Conservation (phyloP, 2,888 invertebrate genomes). For the Trissolcus brochymenae region DNA sequence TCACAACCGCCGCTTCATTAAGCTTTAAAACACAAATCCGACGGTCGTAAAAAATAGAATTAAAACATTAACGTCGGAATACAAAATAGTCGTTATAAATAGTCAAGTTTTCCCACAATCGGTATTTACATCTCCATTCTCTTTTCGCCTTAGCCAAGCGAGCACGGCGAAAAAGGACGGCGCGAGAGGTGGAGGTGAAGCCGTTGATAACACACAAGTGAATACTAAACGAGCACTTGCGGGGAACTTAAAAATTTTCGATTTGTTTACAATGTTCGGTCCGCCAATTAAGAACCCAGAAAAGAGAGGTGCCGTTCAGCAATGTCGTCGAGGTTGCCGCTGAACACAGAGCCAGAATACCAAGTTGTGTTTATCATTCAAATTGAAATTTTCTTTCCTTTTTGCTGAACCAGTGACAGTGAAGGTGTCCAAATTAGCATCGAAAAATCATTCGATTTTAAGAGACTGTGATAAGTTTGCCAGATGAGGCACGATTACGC, state of each 20-base stretch:
- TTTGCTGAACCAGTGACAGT: conserved; percentile 26
- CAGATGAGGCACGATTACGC: conserved; percentile 20
- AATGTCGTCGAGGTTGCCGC: conserved; percentile 19
- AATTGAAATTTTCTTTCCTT: not conserved
- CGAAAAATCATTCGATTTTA: conserved; percentile 16
- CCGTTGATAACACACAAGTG: not conserved
- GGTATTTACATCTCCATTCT: no score
- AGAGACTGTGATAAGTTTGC: conserved; percentile 33
- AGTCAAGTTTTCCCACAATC: no score
- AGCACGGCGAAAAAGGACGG: no score
- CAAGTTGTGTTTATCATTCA: conserved; percentile 11
- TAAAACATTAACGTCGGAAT: no score
- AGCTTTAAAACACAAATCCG: no score
- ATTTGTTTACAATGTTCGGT: conserved; percentile 34
- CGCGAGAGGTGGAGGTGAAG: no score
- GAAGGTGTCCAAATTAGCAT: conserved; percentile 31
- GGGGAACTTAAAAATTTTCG: conserved; percentile 14
- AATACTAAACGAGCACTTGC: not conserved
- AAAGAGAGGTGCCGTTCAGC: conserved; percentile 10
- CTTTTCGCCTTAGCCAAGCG: no score
- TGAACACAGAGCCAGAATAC: conserved; percentile 14
- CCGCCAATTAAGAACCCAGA: conserved; percentile 29
- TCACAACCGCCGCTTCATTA: no score
- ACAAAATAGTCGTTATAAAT: no score
- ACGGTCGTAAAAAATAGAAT: no score